Conservation (phyloP, 1,140 invertebrate genomes). For the Sminthurides bifidus region DNA sequence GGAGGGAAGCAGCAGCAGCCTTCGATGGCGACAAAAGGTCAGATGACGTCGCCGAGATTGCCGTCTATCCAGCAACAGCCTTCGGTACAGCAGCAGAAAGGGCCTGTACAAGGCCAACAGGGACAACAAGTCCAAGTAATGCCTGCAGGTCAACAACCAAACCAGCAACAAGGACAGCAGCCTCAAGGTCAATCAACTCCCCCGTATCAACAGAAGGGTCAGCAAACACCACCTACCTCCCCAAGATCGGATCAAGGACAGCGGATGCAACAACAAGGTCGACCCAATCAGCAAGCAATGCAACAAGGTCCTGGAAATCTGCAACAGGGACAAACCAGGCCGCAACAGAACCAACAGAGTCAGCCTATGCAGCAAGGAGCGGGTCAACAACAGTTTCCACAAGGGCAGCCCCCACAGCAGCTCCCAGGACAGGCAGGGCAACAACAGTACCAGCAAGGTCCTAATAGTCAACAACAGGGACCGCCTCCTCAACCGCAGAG, state of each 20-base stretch:
- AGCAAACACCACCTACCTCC: no score
- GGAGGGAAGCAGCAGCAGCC: background rate
- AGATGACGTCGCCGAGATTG: no score
- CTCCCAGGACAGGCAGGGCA: background rate
- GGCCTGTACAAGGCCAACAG: background rate
- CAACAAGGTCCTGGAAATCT: no score
- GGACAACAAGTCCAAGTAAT: no score
- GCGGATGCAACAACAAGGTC: no score
- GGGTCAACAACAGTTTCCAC: background rate
- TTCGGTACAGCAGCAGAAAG: no score
- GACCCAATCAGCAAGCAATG: no score
- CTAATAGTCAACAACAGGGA: background rate
- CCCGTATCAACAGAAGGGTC: no score
- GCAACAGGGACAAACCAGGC: no score
- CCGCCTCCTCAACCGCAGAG: background rate
- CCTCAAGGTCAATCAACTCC: no score
- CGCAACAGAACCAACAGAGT: background rate
- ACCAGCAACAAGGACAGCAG: background rate
- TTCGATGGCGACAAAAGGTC: background rate
- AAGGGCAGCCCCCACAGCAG: background rate
- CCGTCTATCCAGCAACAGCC: no score
- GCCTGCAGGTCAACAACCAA: background rate
- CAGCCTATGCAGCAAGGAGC: background rate
- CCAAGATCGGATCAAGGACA: no score
- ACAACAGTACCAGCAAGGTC: background rate